Conservation (phyloP, 35 echinoderm and acorn worm genomes). For the Apostichopus parvimensis region DNA sequence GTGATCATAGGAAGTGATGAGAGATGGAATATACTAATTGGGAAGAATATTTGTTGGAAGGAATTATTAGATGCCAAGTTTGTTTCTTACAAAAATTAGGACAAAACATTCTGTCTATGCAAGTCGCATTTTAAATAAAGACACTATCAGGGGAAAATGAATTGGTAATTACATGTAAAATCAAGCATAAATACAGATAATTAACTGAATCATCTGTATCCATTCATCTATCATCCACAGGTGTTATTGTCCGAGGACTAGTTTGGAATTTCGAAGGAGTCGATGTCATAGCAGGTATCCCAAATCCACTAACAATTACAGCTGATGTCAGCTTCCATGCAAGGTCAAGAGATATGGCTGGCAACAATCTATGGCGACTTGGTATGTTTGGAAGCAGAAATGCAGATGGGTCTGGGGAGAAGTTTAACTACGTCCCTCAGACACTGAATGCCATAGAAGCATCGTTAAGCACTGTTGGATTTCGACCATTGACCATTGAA, state of each 20-base stretch:
- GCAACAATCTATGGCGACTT: slow-evolving; percentile 79
- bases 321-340: slow-evolving; percentile 56
- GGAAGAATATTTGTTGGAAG: too few species aligned
- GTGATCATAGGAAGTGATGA: too few species aligned
- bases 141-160: too few species aligned
- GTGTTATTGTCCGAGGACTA: slow-evolving; percentile 71
- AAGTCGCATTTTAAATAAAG: too few species aligned
- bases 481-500: slow-evolving; percentile 35
- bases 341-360: slow-evolving; percentile 57
- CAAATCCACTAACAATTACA: slow-evolving; percentile 62
- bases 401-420: slow-evolving; percentile 66
- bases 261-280: slow-evolving; percentile 61
- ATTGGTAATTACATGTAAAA: too few species aligned
- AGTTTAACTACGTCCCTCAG: slow-evolving; percentile 83
- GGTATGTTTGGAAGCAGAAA: slow-evolving; percentile 80
- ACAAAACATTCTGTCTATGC: too few species aligned
- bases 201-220: too few species aligned
- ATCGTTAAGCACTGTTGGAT: slow-evolving; percentile 18
- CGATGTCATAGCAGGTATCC: slow-evolving; percentile 71
- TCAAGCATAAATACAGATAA: too few species aligned
- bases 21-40: too few species aligned
- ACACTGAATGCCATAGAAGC: slow-evolving; percentile 60
- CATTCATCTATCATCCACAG: background rate
- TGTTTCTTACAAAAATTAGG: too few species aligned
- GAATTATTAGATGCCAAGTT: too few species aligned